These are phyloP conservation scores for Danio albolineatus DNA, from an alignment of 2,797 vertebrate species.

Conservation along the genomic window DNA sequence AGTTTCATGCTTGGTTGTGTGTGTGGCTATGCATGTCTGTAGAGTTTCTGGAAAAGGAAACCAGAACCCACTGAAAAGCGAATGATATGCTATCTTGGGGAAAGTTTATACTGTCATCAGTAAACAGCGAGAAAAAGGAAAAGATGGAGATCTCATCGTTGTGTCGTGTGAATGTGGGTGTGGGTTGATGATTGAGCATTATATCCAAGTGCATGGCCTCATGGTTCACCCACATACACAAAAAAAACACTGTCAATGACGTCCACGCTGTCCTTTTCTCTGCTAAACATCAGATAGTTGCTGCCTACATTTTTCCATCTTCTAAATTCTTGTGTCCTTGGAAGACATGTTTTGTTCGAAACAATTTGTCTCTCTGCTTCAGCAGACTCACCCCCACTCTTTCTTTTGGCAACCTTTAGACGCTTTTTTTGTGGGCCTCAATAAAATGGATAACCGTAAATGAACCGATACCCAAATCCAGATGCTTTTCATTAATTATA, in stretches of 20 bases:
- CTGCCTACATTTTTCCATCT: not conserved
- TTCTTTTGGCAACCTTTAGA: constrained; percentile 3
- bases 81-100: constrained; percentile 74
- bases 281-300: constrained; percentile 6
- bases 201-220: constrained; percentile 21
- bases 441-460: constrained; percentile 3
- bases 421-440: not conserved
- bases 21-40: constrained; percentile 1
- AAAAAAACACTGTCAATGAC: not conserved
- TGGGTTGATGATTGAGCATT: constrained; percentile 49
- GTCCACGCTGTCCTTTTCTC: constrained; percentile 11
- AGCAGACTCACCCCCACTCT: not conserved
- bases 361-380: not conserved
- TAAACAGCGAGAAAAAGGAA: constrained; percentile 44
- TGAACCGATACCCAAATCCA: constrained; percentile 4
- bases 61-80: constrained; percentile 55
- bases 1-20: constrained; percentile 26
- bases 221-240: not conserved
- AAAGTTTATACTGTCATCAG: constrained; percentile 66
- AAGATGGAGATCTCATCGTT: not conserved
- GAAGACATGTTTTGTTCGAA: not conserved
- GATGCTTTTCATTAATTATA: not conserved
- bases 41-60: constrained; percentile 63
- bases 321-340: not conserved
- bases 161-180: constrained; percentile 37